A percentile compares a stretch with the other conserved stretches of the same genome.
These are phyloP conservation scores for Cairina moschata DNA, from an alignment of 2,113 vertebrate genomes.

Conservation along the genomic window DNA sequence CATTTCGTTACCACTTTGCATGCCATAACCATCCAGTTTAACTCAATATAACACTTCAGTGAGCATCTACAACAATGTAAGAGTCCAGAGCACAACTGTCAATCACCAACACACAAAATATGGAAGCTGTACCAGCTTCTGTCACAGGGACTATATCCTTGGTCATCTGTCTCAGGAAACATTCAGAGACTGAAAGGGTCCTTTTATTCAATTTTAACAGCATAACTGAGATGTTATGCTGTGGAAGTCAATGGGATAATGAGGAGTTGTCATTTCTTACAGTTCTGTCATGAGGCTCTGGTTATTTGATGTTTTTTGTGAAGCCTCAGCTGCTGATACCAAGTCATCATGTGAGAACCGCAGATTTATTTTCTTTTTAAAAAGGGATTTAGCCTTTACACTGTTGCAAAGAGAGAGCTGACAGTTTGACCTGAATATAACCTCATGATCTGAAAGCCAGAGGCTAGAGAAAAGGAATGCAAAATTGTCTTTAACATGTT, in stretches of 20 bases:
- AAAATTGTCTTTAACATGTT: conserved; percentile 30
- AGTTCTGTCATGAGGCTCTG: neutral
- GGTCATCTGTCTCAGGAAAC: neutral
- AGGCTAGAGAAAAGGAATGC: conserved; percentile 31
- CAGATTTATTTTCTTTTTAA: conserved; percentile 61
- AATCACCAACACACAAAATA: neutral
- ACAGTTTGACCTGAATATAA: conserved; percentile 62
- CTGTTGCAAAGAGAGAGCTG: conserved; percentile 14
- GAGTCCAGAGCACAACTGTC: neutral
- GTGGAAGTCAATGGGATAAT: neutral
- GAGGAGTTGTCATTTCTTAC: neutral
- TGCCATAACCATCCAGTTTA: neutral
- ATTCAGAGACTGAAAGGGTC: neutral
- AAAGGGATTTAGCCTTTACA: conserved; percentile 52
- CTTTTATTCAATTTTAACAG: neutral
- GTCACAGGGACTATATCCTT: neutral
- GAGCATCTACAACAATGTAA: neutral
- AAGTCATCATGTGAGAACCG: conserved; percentile 50
- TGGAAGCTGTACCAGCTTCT: neutral
- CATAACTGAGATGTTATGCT: neutral
- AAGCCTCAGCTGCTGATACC: conserved; percentile 44
- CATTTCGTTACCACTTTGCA: neutral
- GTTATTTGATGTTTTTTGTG: conserved; percentile 54
- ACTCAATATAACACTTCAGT: neutral
- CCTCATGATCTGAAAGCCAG: neutral